A percentile compares a stretch with the other conserved stretches of the same genome.
These are phyloP conservation scores for Epinephelus cyanopodus DNA, from an alignment of 2,113 vertebrate species.

Conservation along the genomic window DNA sequence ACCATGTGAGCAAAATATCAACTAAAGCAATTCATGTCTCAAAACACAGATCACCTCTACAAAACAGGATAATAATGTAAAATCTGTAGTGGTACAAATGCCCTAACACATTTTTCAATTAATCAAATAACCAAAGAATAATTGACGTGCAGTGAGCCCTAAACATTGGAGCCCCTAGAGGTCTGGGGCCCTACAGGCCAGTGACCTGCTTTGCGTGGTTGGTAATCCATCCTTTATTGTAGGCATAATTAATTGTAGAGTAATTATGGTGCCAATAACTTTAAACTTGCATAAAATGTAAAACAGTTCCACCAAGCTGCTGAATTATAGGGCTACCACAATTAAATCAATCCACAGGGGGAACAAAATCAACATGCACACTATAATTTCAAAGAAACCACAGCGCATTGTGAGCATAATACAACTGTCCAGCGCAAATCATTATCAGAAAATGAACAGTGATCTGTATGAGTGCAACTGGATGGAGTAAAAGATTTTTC, in stretches of 20 bases:
- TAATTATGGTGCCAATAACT: neutral
- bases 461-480: neutral
- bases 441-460: slow-evolving; percentile 12
- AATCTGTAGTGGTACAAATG: neutral
- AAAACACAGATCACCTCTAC: neutral
- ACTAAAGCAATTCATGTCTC: neutral
- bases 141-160: neutral
- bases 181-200: neutral
- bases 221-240: neutral
- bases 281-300: neutral
- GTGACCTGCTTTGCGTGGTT: neutral
- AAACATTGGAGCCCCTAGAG: neutral
- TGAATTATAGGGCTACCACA: neutral
- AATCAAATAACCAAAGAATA: neutral
- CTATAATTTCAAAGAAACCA: slow-evolving; percentile 12
- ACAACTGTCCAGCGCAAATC: slow-evolving; percentile 4
- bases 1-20: neutral
- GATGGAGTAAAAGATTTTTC: neutral
- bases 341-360: slow-evolving; percentile 29
- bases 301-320: slow-evolving; percentile 7
- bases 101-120: neutral
- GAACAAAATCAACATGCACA: slow-evolving; percentile 15
- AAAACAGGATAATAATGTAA: too few relatives aligned
- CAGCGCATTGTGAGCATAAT: neutral
- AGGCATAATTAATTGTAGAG: neutral